Percentiles rank a stretch among this genome's conserved stretches.
These are phyloP conservation scores for Sebastes umbrosus DNA, from an alignment of 2,797 vertebrate species.

Conservation along the genomic window DNA sequence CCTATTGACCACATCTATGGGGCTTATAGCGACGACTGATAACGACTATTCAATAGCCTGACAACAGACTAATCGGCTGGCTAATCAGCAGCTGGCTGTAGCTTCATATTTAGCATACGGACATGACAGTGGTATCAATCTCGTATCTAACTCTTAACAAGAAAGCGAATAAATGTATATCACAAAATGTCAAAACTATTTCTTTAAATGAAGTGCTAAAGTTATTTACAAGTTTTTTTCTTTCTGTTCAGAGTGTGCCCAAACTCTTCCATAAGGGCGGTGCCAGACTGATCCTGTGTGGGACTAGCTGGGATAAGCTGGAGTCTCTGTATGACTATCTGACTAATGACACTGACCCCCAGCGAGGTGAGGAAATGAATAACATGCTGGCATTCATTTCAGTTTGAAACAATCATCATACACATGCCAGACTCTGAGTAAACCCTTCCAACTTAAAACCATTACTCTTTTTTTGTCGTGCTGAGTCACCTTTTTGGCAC, in stretches of 20 bases:
- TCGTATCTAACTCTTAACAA: not conserved
- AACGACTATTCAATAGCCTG: too few species aligned
- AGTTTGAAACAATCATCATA: not conserved
- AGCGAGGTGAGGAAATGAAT: slow-evolving; percentile 79
- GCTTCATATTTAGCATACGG: not conserved
- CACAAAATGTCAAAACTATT: not conserved
- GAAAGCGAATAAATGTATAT: not conserved
- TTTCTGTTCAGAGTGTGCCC: slow-evolving; percentile 86
- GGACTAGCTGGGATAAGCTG: slow-evolving; percentile 91
- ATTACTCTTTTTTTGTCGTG: not conserved
- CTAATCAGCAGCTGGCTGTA: not conserved
- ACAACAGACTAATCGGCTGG: too few species aligned
- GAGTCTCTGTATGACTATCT: slow-evolving; percentile 89
- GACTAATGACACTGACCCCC: slow-evolving; percentile 87
- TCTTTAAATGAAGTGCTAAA: not conserved
- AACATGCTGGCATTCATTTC: not conserved
- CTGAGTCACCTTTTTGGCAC: slow-evolving; percentile 17
- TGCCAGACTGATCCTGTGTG: slow-evolving; percentile 92
- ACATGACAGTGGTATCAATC: not conserved
- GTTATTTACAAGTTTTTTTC: not conserved
- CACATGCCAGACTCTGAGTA: not conserved
- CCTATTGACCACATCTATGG: too few species aligned
- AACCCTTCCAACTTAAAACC: not conserved
- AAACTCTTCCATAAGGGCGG: slow-evolving; percentile 90
- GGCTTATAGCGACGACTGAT: too few species aligned